These are phyloP conservation scores for Pardosa pseudoannulata DNA, from an alignment of 2,888 invertebrate species.

Conservation along the genomic window DNA sequence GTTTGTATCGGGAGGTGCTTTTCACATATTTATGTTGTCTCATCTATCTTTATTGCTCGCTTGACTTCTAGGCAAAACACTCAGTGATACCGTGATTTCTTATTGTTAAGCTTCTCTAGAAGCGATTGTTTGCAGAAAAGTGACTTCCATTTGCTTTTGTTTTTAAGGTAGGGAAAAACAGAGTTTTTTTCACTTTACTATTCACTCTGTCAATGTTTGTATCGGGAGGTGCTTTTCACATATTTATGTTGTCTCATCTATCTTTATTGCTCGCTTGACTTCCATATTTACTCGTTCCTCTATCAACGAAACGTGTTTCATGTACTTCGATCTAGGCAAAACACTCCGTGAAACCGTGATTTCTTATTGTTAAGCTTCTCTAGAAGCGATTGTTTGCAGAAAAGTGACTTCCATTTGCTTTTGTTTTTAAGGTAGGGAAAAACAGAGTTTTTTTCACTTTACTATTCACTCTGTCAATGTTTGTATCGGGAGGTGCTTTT, in stretches of 20 bases:
- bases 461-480: background rate
- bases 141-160: too few relatives aligned
- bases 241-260: background rate
- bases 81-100: background rate
- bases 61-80: too few relatives aligned
- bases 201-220: background rate
- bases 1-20: background rate
- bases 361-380: background rate
- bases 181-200: background rate
- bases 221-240: background rate
- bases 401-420: too few relatives aligned
- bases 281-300: background rate
- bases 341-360: background rate
- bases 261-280: background rate
- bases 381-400: background rate
- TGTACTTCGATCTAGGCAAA: background rate
- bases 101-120: background rate
- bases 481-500: background rate
- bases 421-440: background rate
- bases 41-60: slow-evolving; percentile 2
- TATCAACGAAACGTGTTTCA: background rate
- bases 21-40: background rate
- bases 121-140: background rate
- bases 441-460: background rate
- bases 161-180: background rate